Evolutionary conservation across 2,888 invertebrate species (phyloP), one percentile per base, ranked within the genome.

Genomic region (Drosophila infuscata): DNA sequence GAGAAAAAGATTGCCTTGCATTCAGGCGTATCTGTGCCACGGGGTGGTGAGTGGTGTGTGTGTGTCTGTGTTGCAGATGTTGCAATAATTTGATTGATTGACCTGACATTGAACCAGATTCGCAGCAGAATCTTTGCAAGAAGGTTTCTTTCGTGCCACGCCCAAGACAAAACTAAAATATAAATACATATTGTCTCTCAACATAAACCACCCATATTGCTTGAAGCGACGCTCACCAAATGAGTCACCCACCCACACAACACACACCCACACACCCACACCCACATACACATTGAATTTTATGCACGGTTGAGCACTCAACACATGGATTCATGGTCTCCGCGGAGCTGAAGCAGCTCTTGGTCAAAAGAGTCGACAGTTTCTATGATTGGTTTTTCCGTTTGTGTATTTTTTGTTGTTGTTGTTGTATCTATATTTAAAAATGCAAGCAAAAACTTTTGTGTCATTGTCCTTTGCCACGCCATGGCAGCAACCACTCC

Each of bases 61-160:
- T 25, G 62, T 5, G 46, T n/a, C 7, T n/a, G 17, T 38, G 29
- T 11, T 38, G 76, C 53, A 54, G 62, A 75, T 77, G 67, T 65
- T 68, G 67, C 60, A 74, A 71, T 58, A 51, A 65, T 68, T 79
- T 68, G 36, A 72, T 57, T 83, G 68, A 77, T 76, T 80, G 72
- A 70, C 65, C 70, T 80, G 88, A 70, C 88, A 89, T 89, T 89
- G 90, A 86, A 85, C 70, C 59, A 82, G 69, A 73, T 85, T 69
- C 53, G 53, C 53, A 53, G 29, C 41, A 48, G 57, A 43, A 49
- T 49, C 46, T 46, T 25, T 29, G 54, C 17, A 54, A n/a, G 52
- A 68, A 70, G 30, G 67, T 67, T 65, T 57, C 46, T 4, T 83
- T 56, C 52, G 61, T 11, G 76, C 83, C 78, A 72, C 62, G 49